phyloP scores from a whole-genome alignment of 2,113 vertebrate genomes.

The Indicator indicator region DNA sequence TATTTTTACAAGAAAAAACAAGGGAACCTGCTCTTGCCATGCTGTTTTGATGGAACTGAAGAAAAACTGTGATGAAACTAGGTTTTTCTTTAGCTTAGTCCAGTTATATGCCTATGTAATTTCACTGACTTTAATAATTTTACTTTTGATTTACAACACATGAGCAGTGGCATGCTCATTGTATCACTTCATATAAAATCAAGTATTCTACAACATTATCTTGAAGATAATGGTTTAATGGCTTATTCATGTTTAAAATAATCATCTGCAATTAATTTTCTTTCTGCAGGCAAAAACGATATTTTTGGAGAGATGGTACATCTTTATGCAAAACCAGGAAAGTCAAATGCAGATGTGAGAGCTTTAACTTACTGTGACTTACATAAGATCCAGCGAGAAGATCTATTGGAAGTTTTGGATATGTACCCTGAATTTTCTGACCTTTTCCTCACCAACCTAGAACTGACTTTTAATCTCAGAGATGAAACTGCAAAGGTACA shows the following conservation, averaged over 20 bases:
- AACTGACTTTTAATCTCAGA: slow-evolving; percentile 96
- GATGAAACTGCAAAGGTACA: slow-evolving; percentile 89
- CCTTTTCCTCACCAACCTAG: slow-evolving; percentile 93
- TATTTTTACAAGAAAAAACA: not conserved
- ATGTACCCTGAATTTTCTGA: slow-evolving; percentile 99
- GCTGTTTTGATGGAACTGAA: not conserved
- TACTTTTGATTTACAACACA: not conserved
- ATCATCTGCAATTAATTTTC: not conserved
- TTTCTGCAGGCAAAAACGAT: slow-evolving; percentile 91
- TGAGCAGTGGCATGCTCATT: not conserved
- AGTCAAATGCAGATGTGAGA: slow-evolving; percentile 95
- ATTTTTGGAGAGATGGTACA: slow-evolving; percentile 99
- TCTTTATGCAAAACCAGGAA: slow-evolving; percentile 93
- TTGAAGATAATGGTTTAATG: not conserved
- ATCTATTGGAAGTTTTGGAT: slow-evolving; percentile 94
- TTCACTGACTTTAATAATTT: not conserved
- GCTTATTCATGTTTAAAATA: not conserved
- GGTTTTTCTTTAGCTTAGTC: not conserved
- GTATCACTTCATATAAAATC: not conserved
- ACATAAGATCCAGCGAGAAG: slow-evolving; percentile 96
- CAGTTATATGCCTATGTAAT: not conserved
- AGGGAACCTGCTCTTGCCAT: not conserved
- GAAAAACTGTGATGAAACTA: not conserved
- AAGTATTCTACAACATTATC: not conserved
- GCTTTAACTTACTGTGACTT: slow-evolving; percentile 97